Evolutionary conservation across 2,797 vertebrate genomes (phyloP).

Genomic region (Myotis planiceps): DNA sequence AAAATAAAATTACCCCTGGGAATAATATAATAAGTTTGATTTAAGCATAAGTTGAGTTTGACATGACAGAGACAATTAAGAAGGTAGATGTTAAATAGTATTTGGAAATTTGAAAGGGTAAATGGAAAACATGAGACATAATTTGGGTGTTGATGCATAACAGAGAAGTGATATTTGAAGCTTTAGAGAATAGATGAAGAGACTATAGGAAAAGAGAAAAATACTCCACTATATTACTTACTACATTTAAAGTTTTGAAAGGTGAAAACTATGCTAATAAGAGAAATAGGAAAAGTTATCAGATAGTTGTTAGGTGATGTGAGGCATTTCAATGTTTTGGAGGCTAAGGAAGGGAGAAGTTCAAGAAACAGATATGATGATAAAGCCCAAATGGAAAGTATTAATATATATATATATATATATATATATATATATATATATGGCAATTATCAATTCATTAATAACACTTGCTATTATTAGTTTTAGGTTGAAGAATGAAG

Average conservation of each 20-base stretch:
- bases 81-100: not conserved
- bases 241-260: not conserved
- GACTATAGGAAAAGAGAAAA: not conserved
- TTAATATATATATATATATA: not conserved
- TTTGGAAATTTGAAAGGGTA: not conserved
- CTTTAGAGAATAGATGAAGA: not conserved
- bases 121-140: not conserved
- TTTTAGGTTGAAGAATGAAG: not conserved
- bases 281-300: not conserved
- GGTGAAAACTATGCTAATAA: not conserved
- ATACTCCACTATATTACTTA: not conserved
- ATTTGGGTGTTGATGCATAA: not conserved
- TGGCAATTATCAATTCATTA: not conserved
- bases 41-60: not conserved
- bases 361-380: not conserved
- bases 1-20: not conserved
- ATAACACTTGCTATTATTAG: not conserved
- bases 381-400: not conserved
- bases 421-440: not conserved
- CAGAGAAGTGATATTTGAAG: not conserved
- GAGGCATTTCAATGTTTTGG: not conserved
- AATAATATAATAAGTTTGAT: not conserved
- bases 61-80: not conserved
- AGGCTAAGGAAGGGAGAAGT: not conserved
- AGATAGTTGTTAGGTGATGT: not conserved